Percentiles rank a stretch among this genome's conserved stretches.
phyloP scores from a whole-genome alignment of 2,113 vertebrate species.

The Phaethon lepturus region DNA sequence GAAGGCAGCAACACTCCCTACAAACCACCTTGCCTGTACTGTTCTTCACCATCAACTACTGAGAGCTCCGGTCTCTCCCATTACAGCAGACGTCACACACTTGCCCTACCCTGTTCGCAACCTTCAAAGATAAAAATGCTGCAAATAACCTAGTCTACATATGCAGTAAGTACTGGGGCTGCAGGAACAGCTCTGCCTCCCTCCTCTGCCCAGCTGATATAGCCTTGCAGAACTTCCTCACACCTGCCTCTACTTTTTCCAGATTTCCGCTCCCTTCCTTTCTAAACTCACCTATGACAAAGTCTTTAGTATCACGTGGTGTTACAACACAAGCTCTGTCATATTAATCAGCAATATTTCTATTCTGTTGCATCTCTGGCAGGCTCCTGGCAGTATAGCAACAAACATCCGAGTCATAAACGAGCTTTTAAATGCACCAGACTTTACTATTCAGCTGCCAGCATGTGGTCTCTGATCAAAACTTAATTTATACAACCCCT shows the following conservation, averaged over 20 bases:
- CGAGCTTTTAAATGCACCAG: constrained; percentile 18
- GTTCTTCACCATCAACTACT: background rate
- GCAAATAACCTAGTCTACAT: background rate
- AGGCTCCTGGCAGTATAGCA: background rate
- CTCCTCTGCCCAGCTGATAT: background rate
- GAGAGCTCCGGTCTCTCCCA: background rate
- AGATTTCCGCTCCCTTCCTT: background rate
- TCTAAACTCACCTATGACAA: background rate
- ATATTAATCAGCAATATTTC: constrained; percentile 41
- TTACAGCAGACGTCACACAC: background rate
- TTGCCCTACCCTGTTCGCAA: background rate
- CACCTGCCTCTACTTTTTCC: background rate
- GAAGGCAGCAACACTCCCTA: background rate
- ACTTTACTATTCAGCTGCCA: constrained; percentile 17
- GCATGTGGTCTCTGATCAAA: constrained; percentile 4
- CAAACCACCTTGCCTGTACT: background rate
- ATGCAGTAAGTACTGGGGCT: background rate
- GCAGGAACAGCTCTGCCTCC: background rate
- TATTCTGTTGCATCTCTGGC: background rate
- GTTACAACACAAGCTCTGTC: background rate
- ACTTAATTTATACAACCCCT: background rate
- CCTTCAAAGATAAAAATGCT: background rate
- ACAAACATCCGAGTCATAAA: constrained; percentile 22
- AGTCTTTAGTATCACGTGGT: background rate
- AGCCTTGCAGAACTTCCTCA: background rate